Evolutionary conservation across 2,888 invertebrate species (phyloP).

Genomic region (Aleiodes leptofemur): DNA sequence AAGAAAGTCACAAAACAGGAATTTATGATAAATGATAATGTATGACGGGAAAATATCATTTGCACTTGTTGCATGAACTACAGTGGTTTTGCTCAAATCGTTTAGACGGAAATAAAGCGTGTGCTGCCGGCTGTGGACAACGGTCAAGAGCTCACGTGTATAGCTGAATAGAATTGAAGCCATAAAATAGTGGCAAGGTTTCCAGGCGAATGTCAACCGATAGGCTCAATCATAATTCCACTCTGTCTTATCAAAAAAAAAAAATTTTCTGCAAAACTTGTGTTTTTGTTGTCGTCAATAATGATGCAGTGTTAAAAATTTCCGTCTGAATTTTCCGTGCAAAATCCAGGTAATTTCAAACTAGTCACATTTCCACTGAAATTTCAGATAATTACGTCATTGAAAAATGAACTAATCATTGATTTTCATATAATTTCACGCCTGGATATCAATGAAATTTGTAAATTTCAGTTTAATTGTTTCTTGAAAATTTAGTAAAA

Average conservation of each 20-base stretch:
- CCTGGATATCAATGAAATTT: too few species aligned
- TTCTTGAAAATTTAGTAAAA: too few species aligned
- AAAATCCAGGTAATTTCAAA: too few species aligned
- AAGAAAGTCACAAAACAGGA: neutral
- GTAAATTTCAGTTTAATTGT: too few species aligned
- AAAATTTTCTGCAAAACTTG: too few species aligned
- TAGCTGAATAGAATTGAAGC: constrained; percentile 60
- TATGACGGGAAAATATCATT: constrained; percentile 11
- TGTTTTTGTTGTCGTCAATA: too few species aligned
- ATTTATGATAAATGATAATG: constrained; percentile 7
- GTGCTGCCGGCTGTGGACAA: constrained; percentile 27
- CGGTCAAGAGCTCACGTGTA: constrained; percentile 39
- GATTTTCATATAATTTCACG: too few species aligned
- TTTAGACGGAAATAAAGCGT: constrained; percentile 23
- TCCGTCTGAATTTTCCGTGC: too few species aligned
- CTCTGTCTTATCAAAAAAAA: neutral
- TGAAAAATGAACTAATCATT: too few species aligned
- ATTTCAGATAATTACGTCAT: too few species aligned
- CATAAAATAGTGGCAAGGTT: constrained; percentile 67
- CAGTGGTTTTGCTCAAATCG: constrained; percentile 17
- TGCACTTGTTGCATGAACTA: constrained; percentile 26
- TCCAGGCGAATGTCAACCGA: constrained; percentile 67
- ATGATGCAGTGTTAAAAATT: too few species aligned
- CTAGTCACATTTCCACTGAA: too few species aligned
- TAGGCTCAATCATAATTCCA: constrained; percentile 44